Percentiles rank a stretch among this genome's conserved stretches.
Conservation (phyloP, 2,797 vertebrate species). For the Bovichtus diacanthus region DNA sequence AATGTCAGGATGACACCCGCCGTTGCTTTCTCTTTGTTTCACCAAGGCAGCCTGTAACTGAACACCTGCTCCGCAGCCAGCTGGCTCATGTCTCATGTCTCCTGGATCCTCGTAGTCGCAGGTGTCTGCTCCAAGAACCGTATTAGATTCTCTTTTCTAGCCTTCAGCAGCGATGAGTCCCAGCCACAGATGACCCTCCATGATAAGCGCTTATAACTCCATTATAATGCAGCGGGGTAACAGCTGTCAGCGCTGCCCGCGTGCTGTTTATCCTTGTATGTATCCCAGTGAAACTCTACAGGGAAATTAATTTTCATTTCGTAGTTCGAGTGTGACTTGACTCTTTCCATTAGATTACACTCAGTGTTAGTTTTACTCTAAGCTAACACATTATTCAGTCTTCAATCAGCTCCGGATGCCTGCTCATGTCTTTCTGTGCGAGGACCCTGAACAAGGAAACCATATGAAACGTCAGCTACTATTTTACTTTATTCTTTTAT, state of each 20-base stretch:
- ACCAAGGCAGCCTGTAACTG: constrained; percentile 26
- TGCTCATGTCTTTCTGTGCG: neutral
- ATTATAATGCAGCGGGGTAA: neutral
- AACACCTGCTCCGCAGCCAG: constrained; percentile 59
- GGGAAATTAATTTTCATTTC: too few relatives aligned
- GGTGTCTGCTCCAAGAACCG: constrained; percentile 33
- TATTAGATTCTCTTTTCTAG: constrained; percentile 43
- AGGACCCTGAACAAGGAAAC: neutral
- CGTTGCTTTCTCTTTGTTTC: neutral
- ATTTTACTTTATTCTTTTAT: neutral
- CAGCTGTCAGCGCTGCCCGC: constrained; percentile 34
- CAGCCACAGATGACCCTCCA: neutral
- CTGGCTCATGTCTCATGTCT: constrained; percentile 16
- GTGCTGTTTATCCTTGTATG: neutral
- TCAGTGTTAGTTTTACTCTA: neutral
- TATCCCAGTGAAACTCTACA: neutral
- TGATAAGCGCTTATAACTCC: constrained; percentile 19
- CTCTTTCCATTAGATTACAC: neutral
- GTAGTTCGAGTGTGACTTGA: rapidly evolving
- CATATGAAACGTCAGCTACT: neutral
- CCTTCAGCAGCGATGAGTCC: neutral
- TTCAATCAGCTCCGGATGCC: neutral
- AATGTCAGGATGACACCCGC: too few relatives aligned
- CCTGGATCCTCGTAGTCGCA: constrained; percentile 32
- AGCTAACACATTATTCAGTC: too few relatives aligned